Evolutionary conservation across 2,113 vertebrate genomes (phyloP).

Genomic region (Otis tarda): DNA sequence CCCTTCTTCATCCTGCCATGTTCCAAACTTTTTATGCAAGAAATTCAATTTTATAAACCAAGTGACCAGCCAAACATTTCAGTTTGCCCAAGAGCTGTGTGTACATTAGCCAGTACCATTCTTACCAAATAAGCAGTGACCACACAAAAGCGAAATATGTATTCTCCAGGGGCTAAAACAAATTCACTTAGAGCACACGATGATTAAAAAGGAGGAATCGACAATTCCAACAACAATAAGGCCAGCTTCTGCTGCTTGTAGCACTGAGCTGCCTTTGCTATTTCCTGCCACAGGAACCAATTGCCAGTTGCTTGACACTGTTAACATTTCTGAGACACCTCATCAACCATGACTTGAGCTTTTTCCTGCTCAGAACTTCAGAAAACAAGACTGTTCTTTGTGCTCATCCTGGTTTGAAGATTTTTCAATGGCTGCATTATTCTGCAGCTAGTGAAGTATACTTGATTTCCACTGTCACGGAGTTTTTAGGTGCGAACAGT

Average conservation of each 20-base stretch:
- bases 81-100: background rate
- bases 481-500: background rate
- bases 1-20: background rate
- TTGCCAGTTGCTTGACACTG: constrained; percentile 6
- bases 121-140: background rate
- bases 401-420: constrained; percentile 13
- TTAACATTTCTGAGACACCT: constrained; percentile 30
- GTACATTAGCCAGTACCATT: background rate
- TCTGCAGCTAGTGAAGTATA: background rate
- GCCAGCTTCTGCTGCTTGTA: background rate
- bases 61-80: background rate
- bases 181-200: background rate
- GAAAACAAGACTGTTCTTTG: constrained; percentile 38
- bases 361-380: background rate
- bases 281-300: constrained; percentile 40
- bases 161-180: background rate
- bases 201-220: constrained; percentile 15
- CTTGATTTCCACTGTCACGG: background rate
- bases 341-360: background rate
- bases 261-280: background rate
- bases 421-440: constrained; percentile 36
- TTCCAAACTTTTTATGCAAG: background rate
- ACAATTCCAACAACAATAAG: background rate
- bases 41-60: background rate
- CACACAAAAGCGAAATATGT: background rate